Evolutionary conservation across 2,888 invertebrate genomes (phyloP).

Genomic region (Eupithecia insigniata): DNA sequence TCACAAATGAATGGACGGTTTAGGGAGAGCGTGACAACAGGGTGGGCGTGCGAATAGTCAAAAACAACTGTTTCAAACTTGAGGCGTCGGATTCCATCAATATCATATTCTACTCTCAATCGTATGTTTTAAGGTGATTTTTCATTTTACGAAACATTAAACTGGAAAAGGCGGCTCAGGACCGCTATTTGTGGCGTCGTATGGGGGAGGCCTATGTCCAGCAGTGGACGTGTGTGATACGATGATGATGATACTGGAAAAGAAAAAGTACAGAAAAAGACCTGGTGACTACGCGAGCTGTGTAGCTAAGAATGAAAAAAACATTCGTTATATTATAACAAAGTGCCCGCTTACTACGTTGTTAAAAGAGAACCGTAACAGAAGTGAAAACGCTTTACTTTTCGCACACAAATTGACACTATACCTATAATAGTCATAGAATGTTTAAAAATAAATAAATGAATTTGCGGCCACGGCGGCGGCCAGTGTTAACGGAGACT

Average conservation of each 20-base stretch:
- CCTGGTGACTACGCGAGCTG: not conserved
- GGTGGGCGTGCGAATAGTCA: conserved; percentile 17
- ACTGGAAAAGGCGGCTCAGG: no score
- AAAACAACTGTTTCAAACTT: not conserved
- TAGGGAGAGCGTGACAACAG: not conserved
- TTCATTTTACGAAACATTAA: no score
- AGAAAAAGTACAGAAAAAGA: not conserved
- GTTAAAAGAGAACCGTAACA: not conserved
- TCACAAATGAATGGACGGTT: not conserved
- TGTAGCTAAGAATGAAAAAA: not conserved
- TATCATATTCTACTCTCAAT: not conserved
- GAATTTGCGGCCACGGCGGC: not conserved
- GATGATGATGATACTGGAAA: no score
- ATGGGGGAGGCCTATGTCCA: no score
- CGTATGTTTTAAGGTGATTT: not conserved
- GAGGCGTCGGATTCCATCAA: not conserved
- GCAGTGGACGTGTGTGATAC: no score
- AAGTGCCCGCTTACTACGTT: not conserved
- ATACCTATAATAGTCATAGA: no score
- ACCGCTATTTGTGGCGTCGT: no score
- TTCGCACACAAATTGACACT: not conserved
- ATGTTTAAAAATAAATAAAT: not conserved
- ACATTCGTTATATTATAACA: not conserved
- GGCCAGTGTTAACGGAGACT: not conserved
- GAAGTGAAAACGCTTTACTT: not conserved